Conservation (phyloP, 1,140 invertebrate genomes). For the Copidosoma floridanum region DNA sequence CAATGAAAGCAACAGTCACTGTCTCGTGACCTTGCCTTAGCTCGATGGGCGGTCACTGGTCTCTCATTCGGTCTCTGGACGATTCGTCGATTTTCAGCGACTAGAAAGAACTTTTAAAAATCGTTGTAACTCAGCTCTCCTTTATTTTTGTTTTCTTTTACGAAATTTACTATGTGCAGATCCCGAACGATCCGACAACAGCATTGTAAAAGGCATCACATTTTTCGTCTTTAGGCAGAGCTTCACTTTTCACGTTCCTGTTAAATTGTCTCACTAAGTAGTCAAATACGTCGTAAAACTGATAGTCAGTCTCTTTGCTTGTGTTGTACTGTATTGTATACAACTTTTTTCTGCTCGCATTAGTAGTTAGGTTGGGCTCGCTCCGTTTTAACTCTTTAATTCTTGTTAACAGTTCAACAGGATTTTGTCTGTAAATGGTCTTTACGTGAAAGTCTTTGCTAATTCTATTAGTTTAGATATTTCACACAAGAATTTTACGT, state of each 20-base stretch:
- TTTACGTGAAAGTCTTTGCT: slow-evolving; percentile 16
- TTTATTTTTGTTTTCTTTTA: background rate
- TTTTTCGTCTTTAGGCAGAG: too few relatives aligned
- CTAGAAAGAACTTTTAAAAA: slow-evolving; percentile 14
- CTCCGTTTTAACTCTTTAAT: slow-evolving; percentile 16
- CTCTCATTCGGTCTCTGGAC: background rate
- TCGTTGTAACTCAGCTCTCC: slow-evolving; percentile 14
- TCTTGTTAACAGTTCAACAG: slow-evolving; percentile 1
- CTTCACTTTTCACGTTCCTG: background rate
- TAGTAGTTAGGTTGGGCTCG: slow-evolving; percentile 1
- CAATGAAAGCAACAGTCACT: too few relatives aligned
- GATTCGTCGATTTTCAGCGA: slow-evolving; percentile 2
- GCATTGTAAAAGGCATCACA: too few relatives aligned
- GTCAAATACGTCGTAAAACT: slow-evolving; percentile 16
- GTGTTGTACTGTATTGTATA: slow-evolving; percentile 1
- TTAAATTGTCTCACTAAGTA: slow-evolving; percentile 2
- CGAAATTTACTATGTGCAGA: slow-evolving; percentile 10
- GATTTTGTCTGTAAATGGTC: background rate
- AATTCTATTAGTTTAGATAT: slow-evolving; percentile 24
- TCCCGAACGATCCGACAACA: slow-evolving; percentile 12
- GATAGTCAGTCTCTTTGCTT: slow-evolving; percentile 6
- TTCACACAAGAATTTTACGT: too few relatives aligned
- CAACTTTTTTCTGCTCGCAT: slow-evolving; percentile 1
- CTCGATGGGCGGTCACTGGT: too few relatives aligned
- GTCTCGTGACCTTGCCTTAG: too few relatives aligned